These are phyloP conservation scores for Leptoclinus maculatus DNA, from an alignment of 2,797 vertebrate species.

Conservation along the genomic window DNA sequence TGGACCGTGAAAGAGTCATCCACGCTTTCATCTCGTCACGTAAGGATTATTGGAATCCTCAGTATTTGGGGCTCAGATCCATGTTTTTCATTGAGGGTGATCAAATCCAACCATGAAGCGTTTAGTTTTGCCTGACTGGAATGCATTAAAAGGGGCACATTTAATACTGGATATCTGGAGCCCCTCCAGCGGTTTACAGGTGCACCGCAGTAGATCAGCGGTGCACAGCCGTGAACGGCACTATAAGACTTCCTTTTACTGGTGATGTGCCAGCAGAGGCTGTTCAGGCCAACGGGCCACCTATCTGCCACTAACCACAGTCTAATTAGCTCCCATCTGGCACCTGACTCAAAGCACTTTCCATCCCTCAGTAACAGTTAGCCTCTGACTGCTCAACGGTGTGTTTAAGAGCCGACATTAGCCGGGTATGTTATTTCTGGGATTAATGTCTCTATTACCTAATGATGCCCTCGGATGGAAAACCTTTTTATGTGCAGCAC, in stretches of 20 bases:
- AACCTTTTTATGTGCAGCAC: conserved; percentile 14
- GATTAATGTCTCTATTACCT: conserved; percentile 50
- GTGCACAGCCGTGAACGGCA: conserved; percentile 17
- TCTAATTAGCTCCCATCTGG: conserved; percentile 53
- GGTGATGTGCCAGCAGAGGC: conserved; percentile 58
- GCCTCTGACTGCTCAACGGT: conserved; percentile 32
- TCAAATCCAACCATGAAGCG: conserved; percentile 9
- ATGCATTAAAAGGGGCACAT: conserved; percentile 30
- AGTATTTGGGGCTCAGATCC: no score
- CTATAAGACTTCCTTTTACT: conserved; percentile 30
- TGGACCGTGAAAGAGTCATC: no score
- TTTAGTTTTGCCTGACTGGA: conserved; percentile 50
- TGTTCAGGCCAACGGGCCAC: conserved; percentile 31
- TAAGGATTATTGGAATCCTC: no score
- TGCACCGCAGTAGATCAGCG: conserved; percentile 21
- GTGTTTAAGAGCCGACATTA: conserved; percentile 43
- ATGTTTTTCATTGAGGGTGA: conserved; percentile 16
- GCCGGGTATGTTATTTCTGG: conserved; percentile 37
- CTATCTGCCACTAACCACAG: conserved; percentile 48
- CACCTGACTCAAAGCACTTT: conserved; percentile 48
- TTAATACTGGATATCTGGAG: conserved; percentile 39
- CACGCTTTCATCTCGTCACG: no score
- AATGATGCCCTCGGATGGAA: conserved; percentile 41
- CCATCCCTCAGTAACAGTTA: conserved; percentile 25
- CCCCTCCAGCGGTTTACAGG: conserved; percentile 8